Evolutionary conservation across 2,113 vertebrate genomes (phyloP).

Genomic region (Bos taurus): DNA sequence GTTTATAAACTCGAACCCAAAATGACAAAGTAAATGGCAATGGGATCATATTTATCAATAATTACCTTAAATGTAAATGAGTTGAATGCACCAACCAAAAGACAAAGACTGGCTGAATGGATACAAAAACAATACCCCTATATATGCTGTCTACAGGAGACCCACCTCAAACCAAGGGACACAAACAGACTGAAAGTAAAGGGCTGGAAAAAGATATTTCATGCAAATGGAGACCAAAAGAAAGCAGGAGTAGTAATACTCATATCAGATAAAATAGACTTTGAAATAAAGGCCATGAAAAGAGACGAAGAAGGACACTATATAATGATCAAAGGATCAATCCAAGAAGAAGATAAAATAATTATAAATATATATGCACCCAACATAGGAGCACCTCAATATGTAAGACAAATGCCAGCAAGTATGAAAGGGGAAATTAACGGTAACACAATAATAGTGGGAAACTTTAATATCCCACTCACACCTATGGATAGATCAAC

Average conservation of each 20-base stretch:
- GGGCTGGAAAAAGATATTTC: background rate
- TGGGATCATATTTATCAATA: background rate
- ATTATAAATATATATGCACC: background rate
- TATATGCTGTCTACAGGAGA: background rate
- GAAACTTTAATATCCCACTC: background rate
- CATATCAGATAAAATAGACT: background rate
- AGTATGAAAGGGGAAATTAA: background rate
- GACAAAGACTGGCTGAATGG: background rate
- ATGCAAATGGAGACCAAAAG: background rate
- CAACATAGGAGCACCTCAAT: background rate
- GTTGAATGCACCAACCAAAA: background rate
- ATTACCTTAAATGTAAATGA: background rate
- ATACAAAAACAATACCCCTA: background rate
- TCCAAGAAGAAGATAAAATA: background rate
- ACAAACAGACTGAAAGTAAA: background rate
- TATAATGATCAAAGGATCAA: background rate
- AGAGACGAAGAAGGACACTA: background rate
- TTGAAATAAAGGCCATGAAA: background rate
- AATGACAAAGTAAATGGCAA: background rate
- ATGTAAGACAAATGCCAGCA: background rate
- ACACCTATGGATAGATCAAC: background rate
- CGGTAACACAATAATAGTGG: background rate
- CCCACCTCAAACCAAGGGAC: background rate
- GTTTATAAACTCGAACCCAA: background rate
- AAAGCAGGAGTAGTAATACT: background rate